A percentile compares a stretch with the other conserved stretches of the same genome.
phyloP scores from a whole-genome alignment of 2,888 invertebrate genomes.

The Drosophila meridiana region DNA sequence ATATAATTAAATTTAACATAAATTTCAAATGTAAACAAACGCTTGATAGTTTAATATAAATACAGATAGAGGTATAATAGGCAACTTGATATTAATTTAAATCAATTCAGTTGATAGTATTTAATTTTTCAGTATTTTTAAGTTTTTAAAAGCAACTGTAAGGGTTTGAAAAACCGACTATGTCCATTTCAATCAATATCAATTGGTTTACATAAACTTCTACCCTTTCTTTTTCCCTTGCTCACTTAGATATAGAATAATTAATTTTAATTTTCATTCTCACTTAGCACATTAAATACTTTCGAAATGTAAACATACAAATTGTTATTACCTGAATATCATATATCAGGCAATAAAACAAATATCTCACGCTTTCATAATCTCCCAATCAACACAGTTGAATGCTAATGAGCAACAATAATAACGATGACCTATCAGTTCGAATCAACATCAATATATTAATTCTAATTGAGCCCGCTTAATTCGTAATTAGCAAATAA shows the following conservation, averaged over 20 bases:
- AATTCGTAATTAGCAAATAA: slow-evolving; percentile 14
- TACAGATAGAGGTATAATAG: background rate
- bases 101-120: too few species aligned
- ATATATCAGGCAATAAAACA: background rate
- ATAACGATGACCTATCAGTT: slow-evolving; percentile 6
- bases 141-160: too few species aligned
- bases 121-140: background rate
- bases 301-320: too few species aligned
- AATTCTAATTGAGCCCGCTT: slow-evolving; percentile 7
- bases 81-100: background rate
- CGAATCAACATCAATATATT: slow-evolving; percentile 9
- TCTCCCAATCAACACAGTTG: background rate
- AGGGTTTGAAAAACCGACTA: too few species aligned
- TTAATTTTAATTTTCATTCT: background rate
- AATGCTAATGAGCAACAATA: slow-evolving; percentile 13
- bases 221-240: too few species aligned
- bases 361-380: background rate
- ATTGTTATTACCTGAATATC: background rate
- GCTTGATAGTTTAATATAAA: too few species aligned
- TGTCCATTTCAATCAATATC: too few species aligned
- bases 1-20: too few species aligned
- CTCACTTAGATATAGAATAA: background rate
- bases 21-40: too few species aligned
- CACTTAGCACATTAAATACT: background rate
- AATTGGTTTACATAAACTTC: too few species aligned